These are phyloP conservation scores for Neomonachus schauinslandi DNA, from an alignment of 2,113 vertebrate species.

Conservation along the genomic window DNA sequence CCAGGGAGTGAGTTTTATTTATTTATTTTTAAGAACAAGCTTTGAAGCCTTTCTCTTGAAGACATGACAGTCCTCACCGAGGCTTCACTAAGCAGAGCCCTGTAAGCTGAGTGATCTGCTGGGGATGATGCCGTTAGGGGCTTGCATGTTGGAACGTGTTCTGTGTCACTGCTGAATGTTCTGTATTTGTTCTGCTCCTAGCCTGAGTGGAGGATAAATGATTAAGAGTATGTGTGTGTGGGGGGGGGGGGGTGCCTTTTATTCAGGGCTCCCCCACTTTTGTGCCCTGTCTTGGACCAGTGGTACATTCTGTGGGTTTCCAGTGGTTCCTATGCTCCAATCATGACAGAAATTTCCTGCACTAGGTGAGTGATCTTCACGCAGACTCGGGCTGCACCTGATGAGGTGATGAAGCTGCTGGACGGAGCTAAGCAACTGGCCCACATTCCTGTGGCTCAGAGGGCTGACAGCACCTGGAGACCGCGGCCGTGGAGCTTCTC, in stretches of 20 bases:
- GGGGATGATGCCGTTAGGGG: neutral
- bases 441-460: conserved; percentile 1
- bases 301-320: neutral
- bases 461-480: neutral
- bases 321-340: neutral
- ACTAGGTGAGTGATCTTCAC: neutral
- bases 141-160: neutral
- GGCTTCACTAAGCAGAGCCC: neutral
- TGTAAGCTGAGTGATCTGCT: neutral
- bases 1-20: neutral
- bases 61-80: neutral
- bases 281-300: neutral
- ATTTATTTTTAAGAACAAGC: conserved; percentile 22
- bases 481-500: neutral
- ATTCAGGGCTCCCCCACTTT: neutral
- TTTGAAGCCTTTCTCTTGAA: neutral
- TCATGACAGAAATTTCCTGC: neutral
- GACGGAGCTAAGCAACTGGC: conserved; percentile 55
- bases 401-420: neutral
- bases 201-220: neutral
- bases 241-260: neutral
- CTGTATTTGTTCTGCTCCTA: neutral
- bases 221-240: neutral
- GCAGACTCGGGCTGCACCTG: neutral
- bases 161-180: neutral